Percentiles rank a stretch among this genome's conserved stretches.
Conservation (phyloP, 2,888 invertebrate species). For the Philereme vetulata region DNA sequence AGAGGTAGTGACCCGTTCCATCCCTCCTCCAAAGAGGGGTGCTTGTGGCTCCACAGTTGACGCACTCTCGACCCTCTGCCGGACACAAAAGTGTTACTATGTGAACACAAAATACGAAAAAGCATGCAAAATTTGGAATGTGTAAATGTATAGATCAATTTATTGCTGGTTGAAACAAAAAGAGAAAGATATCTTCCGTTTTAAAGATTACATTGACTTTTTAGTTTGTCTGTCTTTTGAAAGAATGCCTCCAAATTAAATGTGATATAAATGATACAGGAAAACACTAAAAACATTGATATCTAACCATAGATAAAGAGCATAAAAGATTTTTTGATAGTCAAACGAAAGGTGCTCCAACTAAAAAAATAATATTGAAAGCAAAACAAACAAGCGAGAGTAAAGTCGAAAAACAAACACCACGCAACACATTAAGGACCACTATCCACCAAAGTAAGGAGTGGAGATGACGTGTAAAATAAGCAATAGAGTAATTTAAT, state of each 20-base stretch:
- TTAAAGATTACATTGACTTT: too few relatives aligned
- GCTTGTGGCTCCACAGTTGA: slow-evolving; percentile 99
- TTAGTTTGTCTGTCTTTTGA: neutral
- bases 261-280: slow-evolving; percentile 1
- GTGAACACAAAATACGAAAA: neutral
- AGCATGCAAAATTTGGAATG: neutral
- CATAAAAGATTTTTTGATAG: slow-evolving; percentile 3
- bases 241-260: slow-evolving; percentile 3
- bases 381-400: slow-evolving; percentile 34
- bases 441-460: slow-evolving; percentile 3
- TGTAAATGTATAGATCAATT: neutral
- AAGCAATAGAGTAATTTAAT: neutral
- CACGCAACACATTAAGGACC: slow-evolving; percentile 23
- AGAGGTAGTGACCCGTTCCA: slow-evolving; percentile 98
- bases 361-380: slow-evolving; percentile 35
- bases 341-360: slow-evolving; percentile 29
- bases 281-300: neutral
- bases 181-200: neutral
- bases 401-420: slow-evolving; percentile 34
- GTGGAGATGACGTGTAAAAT: slow-evolving; percentile 4
- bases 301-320: slow-evolving; percentile 13
- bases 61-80: slow-evolving; percentile 98
- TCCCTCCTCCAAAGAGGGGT: slow-evolving; percentile 99
- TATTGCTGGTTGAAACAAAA: neutral
- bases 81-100: slow-evolving; percentile 44